A percentile compares a stretch with the other conserved stretches of the same genome.
Conservation (phyloP, 2,797 vertebrate species). For the Chaetophractus vellerosus region DNA sequence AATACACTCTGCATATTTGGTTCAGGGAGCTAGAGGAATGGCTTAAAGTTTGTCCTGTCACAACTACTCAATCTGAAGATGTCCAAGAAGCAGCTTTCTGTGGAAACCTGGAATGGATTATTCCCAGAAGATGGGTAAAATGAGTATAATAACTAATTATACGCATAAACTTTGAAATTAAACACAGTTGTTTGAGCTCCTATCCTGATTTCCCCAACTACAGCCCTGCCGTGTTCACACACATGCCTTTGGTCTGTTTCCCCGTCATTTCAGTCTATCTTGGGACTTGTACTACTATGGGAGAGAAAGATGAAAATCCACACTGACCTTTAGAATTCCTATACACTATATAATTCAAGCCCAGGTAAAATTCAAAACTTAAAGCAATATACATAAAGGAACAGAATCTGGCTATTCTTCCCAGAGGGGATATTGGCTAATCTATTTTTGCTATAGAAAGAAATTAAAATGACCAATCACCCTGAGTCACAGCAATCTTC, state of each 20-base stretch:
- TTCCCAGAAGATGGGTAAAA: slow-evolving; percentile 10
- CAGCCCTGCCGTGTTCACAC: neutral
- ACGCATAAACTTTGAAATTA: slow-evolving; percentile 50
- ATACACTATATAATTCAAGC: neutral
- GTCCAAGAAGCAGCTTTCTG: neutral
- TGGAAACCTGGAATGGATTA: neutral
- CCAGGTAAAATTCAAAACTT: slow-evolving; percentile 63
- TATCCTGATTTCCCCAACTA: slow-evolving; percentile 29
- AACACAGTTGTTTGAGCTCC: slow-evolving; percentile 64
- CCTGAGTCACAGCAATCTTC: slow-evolving; percentile 62
- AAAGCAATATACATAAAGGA: slow-evolving; percentile 4
- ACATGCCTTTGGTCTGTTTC: slow-evolving; percentile 1
- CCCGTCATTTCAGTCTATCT: slow-evolving; percentile 43
- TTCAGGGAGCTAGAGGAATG: neutral
- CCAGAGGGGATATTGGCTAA: slow-evolving; percentile 24
- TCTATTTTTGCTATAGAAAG: slow-evolving; percentile 42
- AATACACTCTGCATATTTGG: neutral
- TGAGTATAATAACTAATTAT: slow-evolving; percentile 35
- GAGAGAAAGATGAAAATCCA: slow-evolving; percentile 44
- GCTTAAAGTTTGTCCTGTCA: neutral
- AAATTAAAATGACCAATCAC: slow-evolving; percentile 71
- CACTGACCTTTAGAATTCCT: neutral
- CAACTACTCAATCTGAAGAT: neutral
- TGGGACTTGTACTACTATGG: neutral
- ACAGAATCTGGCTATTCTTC: slow-evolving; percentile 42